Base-by-base conservation (phyloP, 2,797 vertebrate genomes). In the Pogonophryne albipinna region DNA sequence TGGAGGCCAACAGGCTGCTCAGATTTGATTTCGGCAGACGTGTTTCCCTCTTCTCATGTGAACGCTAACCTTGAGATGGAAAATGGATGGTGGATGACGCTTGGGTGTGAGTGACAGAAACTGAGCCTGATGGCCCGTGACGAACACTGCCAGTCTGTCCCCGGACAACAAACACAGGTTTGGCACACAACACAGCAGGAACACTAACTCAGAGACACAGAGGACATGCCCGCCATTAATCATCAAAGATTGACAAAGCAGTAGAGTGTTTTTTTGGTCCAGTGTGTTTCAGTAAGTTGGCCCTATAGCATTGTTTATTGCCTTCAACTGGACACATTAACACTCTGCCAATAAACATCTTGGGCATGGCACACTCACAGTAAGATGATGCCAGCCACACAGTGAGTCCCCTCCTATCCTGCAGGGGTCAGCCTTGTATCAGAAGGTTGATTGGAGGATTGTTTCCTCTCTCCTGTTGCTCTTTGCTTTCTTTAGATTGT, bases 351-450 rank as follows among this genome's bases (percentile, higher is more conserved):
- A 53, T 44, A 79, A 55, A 68, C 47, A 62, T 63, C 15, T 10
- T n/a, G 6, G 38, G 0, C 31, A 60, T 14, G 6, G 10, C 42
- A n/a, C 23, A 23, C n/a, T 23, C n/a, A 38, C 34, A 38, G 34
- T 38, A 3, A 17, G 16, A 23, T 6, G 42, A 55, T 45, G 57
- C 38, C 59, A 31, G 15, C 45, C 44, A 6, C 17, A 2, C 14
- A 51, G 58, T 47, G 49, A n/a, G 83, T 72, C 66, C 70, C 82
- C 80, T 87, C 82, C 79, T 19, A 16, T 80, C 87, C 88, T 81
- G 82, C 73, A 87, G 91, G 74, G 79, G 91, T 85, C 86, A 85
- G 73, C 46, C 79, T 89, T 49, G 81, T 66, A 84, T 78, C 76
- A 79, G 71, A 67, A 11, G 59, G 78, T 20, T 53, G 59, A 55